A percentile compares a stretch with the other conserved stretches of the same genome.
Evolutionary conservation across 2,113 vertebrate genomes (phyloP).

Genomic region (Triplophysa dalaica): DNA sequence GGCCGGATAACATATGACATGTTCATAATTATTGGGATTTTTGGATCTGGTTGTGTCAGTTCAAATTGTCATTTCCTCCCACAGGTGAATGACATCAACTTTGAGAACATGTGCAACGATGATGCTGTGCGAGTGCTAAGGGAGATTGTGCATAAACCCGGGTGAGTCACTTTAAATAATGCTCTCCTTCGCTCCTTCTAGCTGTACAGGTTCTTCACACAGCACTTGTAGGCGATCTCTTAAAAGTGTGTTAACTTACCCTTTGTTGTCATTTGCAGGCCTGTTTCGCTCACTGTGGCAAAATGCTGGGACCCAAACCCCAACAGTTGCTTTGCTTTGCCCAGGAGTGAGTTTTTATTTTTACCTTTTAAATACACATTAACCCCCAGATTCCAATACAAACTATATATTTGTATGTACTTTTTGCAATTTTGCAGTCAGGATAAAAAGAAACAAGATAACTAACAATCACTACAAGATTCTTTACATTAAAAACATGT

Average conservation of each 20-base stretch:
- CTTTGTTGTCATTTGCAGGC: slow-evolving; percentile 69
- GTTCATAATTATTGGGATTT: neutral
- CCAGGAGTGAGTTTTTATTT: slow-evolving; percentile 84
- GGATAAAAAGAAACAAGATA: no score
- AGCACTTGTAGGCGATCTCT: neutral
- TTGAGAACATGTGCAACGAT: slow-evolving; percentile 98
- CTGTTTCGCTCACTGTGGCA: slow-evolving; percentile 94
- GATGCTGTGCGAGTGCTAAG: slow-evolving; percentile 94
- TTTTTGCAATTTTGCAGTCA: no score
- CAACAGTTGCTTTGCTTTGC: slow-evolving; percentile 93
- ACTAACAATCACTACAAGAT: no score
- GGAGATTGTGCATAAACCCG: slow-evolving; percentile 96
- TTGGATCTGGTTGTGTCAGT: neutral
- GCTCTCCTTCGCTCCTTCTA: neutral
- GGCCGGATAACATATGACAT: neutral
- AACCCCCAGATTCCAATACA: neutral
- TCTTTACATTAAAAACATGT: no score
- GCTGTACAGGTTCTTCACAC: neutral
- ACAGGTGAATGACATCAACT: slow-evolving; percentile 97
- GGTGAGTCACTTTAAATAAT: slow-evolving; percentile 70
- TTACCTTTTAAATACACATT: neutral
- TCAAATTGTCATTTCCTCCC: slow-evolving; percentile 15
- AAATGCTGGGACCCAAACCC: slow-evolving; percentile 99
- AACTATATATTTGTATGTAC: neutral
- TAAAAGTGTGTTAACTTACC: slow-evolving; percentile 24